These are phyloP conservation scores for Meteorus cinctellus DNA, from an alignment of 2,888 invertebrate genomes.

Conservation along the genomic window DNA sequence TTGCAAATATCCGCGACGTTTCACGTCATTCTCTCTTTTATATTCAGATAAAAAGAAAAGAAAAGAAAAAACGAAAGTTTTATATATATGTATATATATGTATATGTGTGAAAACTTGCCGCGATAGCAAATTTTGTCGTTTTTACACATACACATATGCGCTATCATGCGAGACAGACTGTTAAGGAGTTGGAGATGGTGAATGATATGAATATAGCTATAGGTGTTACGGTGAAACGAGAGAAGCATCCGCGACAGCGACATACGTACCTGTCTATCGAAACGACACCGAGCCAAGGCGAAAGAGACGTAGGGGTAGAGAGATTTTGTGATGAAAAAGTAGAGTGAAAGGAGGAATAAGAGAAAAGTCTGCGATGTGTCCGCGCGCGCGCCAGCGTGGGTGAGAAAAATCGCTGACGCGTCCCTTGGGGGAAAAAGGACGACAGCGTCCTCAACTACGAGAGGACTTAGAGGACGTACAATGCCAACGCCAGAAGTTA, in stretches of 20 bases:
- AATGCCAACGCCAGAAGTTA: conserved; percentile 12
- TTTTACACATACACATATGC: background rate
- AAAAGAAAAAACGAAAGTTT: conserved; percentile 2
- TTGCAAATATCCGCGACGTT: background rate
- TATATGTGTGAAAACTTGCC: conserved; percentile 32
- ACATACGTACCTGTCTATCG: conserved; percentile 36
- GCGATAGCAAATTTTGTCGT: conserved; percentile 28
- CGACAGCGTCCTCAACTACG: conserved; percentile 1
- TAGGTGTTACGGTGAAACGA: background rate
- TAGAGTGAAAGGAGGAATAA: background rate
- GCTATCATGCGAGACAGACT: conserved; percentile 7
- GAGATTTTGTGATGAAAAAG: conserved; percentile 1
- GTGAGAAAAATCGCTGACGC: conserved; percentile 36
- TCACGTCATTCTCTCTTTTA: background rate
- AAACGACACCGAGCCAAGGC: conserved; percentile 12
- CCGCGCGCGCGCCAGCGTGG: background rate
- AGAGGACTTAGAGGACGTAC: background rate
- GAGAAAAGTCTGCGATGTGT: background rate
- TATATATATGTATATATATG: conserved; percentile 2
- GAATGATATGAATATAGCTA: background rate
- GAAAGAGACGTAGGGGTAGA: background rate
- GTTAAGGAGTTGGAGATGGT: background rate
- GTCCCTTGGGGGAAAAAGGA: conserved; percentile 3
- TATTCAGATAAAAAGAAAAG: conserved; percentile 16
- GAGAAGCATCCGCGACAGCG: background rate